Evolutionary conservation across 2,888 invertebrate genomes (phyloP), one percentile per base, ranked within the genome.

Genomic region (Peribatodes rhomboidaria): DNA sequence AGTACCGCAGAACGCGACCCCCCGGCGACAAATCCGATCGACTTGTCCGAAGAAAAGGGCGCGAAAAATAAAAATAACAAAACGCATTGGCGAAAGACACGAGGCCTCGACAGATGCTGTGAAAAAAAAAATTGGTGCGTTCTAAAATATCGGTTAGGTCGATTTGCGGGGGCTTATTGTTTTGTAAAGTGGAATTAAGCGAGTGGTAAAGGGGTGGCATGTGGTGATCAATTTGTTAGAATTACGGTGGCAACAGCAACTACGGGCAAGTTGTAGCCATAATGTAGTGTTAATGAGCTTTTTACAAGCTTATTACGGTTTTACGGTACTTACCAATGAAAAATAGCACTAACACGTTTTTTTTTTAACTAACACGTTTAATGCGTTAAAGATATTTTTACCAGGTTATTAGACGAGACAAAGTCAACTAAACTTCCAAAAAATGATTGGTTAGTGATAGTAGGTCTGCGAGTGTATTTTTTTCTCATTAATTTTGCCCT

Each of bases 1-100:
- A 88, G 86, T 69, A 77, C 76, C 80, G 69, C 77, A 80, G 84
- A 84, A 81, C 77, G 77, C 81, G 89, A 85, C 88, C 90, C 88
- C 92, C 92, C 89, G 89, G 75, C 66, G 89, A 72, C 84, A 86
- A 89, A 91, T 86, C 88, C 84, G 90, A 90, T 90, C 87, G 90
- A 84, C 82, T 86, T 80, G 73, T 67, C 77, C 76, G 79, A 80
- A 77, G 75, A 85, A 86, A 85, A 80, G 79, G 82, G 77, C 74
- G 74, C 75, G 71, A 69, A 78, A 84, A 84, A 85, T 78, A 84
- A 82, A 79, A 79, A 74, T 67, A 58, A 65, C 55, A 70, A 68
- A 68, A 67, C 61, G 59, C 39, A 55, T 73, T 73, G 77, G 73
- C 80, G 82, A 83, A 85, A 86, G 89, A 88, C 92, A 90, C 90